phyloP scores from a whole-genome alignment of 1,140 invertebrate species.

The Pseudomyrmex sp. region DNA sequence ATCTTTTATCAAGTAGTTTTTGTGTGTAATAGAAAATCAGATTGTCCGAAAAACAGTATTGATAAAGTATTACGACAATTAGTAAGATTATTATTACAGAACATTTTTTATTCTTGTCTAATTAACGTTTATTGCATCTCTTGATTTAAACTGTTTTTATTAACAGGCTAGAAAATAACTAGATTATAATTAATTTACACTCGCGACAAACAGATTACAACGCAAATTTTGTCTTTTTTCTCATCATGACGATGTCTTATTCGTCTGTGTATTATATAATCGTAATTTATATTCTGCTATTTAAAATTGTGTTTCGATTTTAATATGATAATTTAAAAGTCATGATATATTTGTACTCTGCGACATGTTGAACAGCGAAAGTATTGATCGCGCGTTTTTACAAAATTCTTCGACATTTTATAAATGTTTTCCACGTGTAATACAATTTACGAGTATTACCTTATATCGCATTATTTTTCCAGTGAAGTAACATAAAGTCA shows the following conservation, averaged over 20 bases:
- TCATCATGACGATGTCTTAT: neutral
- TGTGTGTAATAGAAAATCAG: neutral
- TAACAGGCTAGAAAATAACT: too few species aligned
- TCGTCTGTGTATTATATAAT: neutral
- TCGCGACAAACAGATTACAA: neutral
- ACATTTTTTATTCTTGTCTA: too few species aligned
- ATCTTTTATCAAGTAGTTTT: neutral
- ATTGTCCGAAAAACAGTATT: too few species aligned
- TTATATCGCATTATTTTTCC: too few species aligned
- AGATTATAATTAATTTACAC: neutral
- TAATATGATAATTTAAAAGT: constrained; percentile 1
- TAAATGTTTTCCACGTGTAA: too few species aligned
- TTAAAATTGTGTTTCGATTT: neutral
- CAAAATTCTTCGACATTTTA: too few species aligned
- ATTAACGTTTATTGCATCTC: too few species aligned
- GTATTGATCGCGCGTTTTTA: neutral
- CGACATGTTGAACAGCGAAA: neutral
- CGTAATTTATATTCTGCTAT: neutral
- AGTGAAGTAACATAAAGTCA: too few species aligned
- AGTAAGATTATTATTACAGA: too few species aligned
- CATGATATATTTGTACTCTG: neutral
- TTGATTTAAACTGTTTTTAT: too few species aligned
- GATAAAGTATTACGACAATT: too few species aligned
- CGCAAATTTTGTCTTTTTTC: neutral
- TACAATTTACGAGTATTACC: too few species aligned